phyloP scores from a whole-genome alignment of 92 coral and sea anemone species.

The Heliopora coerulea region DNA sequence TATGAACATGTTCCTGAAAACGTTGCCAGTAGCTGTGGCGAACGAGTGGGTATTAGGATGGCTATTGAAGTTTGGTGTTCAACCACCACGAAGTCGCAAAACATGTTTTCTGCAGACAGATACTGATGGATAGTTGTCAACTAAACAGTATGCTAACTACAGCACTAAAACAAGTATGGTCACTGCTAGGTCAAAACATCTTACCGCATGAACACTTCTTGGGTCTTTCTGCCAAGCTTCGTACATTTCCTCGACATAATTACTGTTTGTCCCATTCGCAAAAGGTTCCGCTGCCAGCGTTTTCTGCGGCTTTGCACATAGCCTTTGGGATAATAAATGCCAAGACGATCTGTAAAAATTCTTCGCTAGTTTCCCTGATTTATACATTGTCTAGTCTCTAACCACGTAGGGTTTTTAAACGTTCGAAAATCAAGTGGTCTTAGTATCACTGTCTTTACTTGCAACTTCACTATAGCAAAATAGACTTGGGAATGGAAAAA shows the following conservation, averaged over 20 bases:
- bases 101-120: too few relatives aligned
- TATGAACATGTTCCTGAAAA: too few relatives aligned
- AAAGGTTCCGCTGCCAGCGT: slow-evolving; percentile 93
- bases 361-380: slow-evolving; percentile 24
- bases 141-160: too few relatives aligned
- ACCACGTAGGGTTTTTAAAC: slow-evolving; percentile 15
- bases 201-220: slow-evolving; percentile 90
- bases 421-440: slow-evolving; percentile 36
- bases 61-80: too few relatives aligned
- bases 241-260: slow-evolving; percentile 95
- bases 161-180: too few relatives aligned
- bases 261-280: slow-evolving; percentile 88
- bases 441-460: slow-evolving; percentile 9
- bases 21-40: too few relatives aligned
- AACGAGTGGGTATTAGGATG: too few relatives aligned
- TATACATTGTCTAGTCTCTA: slow-evolving; percentile 37
- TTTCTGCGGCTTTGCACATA: slow-evolving; percentile 62
- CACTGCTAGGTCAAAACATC: slow-evolving; percentile 25
- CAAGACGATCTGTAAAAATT: slow-evolving; percentile 21
- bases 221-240: slow-evolving; percentile 94
- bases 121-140: too few relatives aligned
- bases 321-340: slow-evolving; percentile 1
- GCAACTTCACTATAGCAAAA: slow-evolving; percentile 18
- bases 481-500: slow-evolving; percentile 5
- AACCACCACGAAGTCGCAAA: too few relatives aligned